Base-by-base conservation (phyloP, 2,113 vertebrate genomes). In the Pagrus major region DNA sequence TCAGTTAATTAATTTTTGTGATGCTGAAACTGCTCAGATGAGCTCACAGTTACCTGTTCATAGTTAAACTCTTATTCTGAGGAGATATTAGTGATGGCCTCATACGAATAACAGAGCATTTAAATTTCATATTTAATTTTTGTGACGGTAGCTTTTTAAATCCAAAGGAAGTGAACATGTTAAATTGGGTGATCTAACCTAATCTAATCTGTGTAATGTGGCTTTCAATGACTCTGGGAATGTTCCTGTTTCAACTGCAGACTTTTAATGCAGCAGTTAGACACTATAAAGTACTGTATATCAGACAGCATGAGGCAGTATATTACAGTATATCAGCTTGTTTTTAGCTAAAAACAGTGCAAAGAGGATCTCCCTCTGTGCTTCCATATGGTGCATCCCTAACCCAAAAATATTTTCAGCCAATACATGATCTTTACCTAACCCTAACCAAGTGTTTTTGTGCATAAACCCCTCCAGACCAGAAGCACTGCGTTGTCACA, bases 1-100 rank as follows among this genome's bases (percentile, higher is more conserved):
- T 72, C 60, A 55, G 54, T n/a, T 15, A 52, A 63, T 25, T 21
- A 47, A 60, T 54, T 69, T 75, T 59, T 31, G 18, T 56, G 64
- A 51, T 51, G 55, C 55, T 60, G 35, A 63, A 78, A n/a, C 47
- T 42, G 41, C 35, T 65, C 23, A 56, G 42, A 52, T 21, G 42
- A 27, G 27, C 52, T 72, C 27, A 9, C 55, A 55, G 21, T 18
- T 41, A 63, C 7, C 12, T 12, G 37, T 27, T 39, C 31, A n/a
- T 61, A 73, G 46, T 37, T 51, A 54, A 3, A 31, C 23, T 67
- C 9, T 49, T 21, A 64, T 54, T 51, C 59, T 29, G 35, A 16
- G n/a, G 25, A 47, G 33, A 66, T 44, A 65, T 35, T 44, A 65
- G 23, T 37, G 31, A 59, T 56, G 56, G 63, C 65, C 46, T 75